Conservation (phyloP, 2,113 vertebrate genomes). For the Daphoenositta chrysoptera region DNA sequence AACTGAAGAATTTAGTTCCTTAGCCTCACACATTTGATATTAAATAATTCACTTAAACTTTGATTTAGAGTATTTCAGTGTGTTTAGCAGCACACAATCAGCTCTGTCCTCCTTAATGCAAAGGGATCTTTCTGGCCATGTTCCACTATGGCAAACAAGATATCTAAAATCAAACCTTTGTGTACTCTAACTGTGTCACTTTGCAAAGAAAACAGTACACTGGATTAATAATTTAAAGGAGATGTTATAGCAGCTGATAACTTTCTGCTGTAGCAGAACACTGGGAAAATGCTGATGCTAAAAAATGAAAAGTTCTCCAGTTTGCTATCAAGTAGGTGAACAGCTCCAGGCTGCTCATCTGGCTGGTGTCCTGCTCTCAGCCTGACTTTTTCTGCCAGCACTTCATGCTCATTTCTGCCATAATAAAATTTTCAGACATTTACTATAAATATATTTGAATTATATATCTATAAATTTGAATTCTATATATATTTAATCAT, state of each 20-base stretch:
- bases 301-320: background rate
- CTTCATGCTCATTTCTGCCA: background rate
- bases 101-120: background rate
- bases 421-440: background rate
- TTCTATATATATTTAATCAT: background rate
- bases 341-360: background rate
- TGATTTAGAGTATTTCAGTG: background rate
- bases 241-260: background rate
- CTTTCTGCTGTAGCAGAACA: background rate
- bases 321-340: background rate
- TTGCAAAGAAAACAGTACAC: background rate
- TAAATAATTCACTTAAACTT: background rate
- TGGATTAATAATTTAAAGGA: slow-evolving; percentile 4
- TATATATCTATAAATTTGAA: background rate
- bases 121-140: background rate
- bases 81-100: background rate
- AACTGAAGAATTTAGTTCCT: background rate
- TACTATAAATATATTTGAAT: background rate
- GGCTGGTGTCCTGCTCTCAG: background rate
- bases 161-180: background rate
- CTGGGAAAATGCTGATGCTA: background rate
- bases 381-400: background rate
- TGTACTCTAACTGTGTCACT: background rate
- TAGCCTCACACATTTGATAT: background rate
- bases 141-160: background rate